These are phyloP conservation scores for Stictocephala bisonia DNA, from an alignment of 2,888 invertebrate species.

Conservation along the genomic window DNA sequence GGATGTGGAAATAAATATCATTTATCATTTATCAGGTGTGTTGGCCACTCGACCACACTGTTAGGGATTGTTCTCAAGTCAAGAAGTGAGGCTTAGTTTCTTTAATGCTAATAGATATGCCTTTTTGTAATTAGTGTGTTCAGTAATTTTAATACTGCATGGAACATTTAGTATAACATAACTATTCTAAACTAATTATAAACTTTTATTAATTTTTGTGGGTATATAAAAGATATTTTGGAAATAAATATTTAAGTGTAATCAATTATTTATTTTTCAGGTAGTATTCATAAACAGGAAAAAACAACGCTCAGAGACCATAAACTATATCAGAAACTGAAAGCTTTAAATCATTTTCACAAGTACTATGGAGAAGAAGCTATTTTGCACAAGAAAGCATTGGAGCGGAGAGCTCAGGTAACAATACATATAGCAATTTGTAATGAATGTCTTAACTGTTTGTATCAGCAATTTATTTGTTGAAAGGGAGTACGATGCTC, in stretches of 20 bases:
- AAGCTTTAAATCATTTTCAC: conserved; percentile 85
- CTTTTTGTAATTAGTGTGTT: not conserved
- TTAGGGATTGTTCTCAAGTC: too few relatives aligned
- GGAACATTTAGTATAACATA: not conserved
- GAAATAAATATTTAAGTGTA: not conserved
- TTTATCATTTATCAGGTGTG: too few relatives aligned
- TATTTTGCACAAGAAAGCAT: conserved; percentile 80
- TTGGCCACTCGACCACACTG: too few relatives aligned
- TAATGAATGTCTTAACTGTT: too few relatives aligned
- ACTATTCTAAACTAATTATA: not conserved
- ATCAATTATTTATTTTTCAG: conserved; percentile 63
- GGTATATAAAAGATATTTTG: not conserved
- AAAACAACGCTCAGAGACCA: conserved; percentile 77
- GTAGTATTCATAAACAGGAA: conserved; percentile 81
- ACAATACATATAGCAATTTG: too few relatives aligned
- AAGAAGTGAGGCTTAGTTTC: too few relatives aligned
- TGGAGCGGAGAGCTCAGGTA: conserved; percentile 71
- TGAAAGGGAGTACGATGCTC: too few relatives aligned
- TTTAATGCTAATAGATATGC: too few relatives aligned
- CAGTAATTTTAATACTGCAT: not conserved
- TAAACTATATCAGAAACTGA: conserved; percentile 80
- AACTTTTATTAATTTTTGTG: not conserved
- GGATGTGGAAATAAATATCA: too few relatives aligned
- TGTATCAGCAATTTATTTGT: too few relatives aligned
- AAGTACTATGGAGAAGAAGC: conserved; percentile 82